A percentile compares a stretch with the other conserved stretches of the same genome.
Evolutionary conservation across 1,140 invertebrate species (phyloP).

Genomic region (Charaxes varanes): DNA sequence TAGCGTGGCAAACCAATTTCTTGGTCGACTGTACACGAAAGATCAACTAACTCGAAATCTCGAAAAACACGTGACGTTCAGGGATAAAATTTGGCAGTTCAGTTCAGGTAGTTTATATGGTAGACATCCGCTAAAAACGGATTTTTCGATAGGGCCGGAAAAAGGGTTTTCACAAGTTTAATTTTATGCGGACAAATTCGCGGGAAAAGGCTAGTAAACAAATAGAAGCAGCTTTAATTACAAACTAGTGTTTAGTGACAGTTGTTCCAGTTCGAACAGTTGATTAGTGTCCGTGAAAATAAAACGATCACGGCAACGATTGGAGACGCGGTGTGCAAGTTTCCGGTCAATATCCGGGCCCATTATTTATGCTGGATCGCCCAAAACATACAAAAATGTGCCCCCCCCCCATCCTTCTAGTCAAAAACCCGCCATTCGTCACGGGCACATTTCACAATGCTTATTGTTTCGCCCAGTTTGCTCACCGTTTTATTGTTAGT

Average conservation of each 20-base stretch:
- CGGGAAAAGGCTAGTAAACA: background rate
- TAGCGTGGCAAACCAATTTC: too few relatives aligned
- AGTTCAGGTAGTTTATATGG: too few relatives aligned
- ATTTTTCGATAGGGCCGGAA: too few relatives aligned
- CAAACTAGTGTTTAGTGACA: background rate
- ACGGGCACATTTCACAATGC: conserved; percentile 50
- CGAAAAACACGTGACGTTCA: too few relatives aligned
- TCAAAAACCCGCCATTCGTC: conserved; percentile 58
- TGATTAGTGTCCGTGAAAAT: conserved; percentile 36
- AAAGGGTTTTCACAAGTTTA: too few relatives aligned
- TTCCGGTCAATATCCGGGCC: conserved; percentile 60
- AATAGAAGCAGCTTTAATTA: too few relatives aligned
- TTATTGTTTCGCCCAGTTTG: conserved; percentile 52
- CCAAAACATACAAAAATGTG: conserved; percentile 67
- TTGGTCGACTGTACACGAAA: too few relatives aligned
- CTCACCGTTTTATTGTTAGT: conserved; percentile 11
- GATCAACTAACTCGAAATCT: too few relatives aligned
- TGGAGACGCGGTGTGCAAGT: conserved; percentile 43
- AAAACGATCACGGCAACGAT: conserved; percentile 49
- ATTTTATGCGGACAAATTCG: background rate
- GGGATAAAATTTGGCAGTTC: too few relatives aligned
- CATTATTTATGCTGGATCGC: conserved; percentile 55
- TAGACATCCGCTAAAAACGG: too few relatives aligned
- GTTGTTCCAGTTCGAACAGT: conserved; percentile 1
- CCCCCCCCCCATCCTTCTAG: too few relatives aligned